These are phyloP conservation scores for Elymnias hypermnestra DNA, from an alignment of 1,140 invertebrate species.

Conservation along the genomic window DNA sequence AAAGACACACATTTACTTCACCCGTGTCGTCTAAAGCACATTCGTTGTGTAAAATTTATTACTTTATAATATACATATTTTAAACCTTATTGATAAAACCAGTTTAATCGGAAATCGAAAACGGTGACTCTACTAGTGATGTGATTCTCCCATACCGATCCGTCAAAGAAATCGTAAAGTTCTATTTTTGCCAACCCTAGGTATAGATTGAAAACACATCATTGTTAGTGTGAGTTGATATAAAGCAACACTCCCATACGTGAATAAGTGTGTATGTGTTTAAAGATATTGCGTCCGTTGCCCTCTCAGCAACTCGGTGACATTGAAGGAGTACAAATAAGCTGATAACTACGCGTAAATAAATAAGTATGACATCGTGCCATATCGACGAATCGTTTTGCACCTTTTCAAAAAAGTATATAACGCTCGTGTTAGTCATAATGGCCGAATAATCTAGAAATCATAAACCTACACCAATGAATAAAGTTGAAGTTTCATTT, in stretches of 20 bases:
- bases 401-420: conserved; percentile 9
- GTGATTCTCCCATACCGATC: no score
- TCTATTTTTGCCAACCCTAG: conserved; percentile 9
- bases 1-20: no score
- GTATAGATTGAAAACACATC: conserved; percentile 9
- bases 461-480: not conserved
- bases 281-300: conserved; percentile 66
- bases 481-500: not conserved
- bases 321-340: conserved; percentile 69
- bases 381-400: conserved; percentile 17
- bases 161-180: not conserved
- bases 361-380: conserved; percentile 33
- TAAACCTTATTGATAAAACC: no score
- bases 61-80: no score
- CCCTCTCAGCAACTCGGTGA: conserved; percentile 67
- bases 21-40: no score
- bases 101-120: no score
- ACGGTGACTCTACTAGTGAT: no score
- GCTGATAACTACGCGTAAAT: conserved; percentile 50
- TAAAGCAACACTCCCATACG: conserved; percentile 34
- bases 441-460: conserved; percentile 16
- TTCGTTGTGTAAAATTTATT: no score
- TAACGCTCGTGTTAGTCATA: conserved; percentile 10
- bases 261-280: conserved; percentile 38
- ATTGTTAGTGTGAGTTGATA: conserved; percentile 23